phyloP scores from a whole-genome alignment of 2,113 vertebrate genomes.

The Tupaia chinensis region DNA sequence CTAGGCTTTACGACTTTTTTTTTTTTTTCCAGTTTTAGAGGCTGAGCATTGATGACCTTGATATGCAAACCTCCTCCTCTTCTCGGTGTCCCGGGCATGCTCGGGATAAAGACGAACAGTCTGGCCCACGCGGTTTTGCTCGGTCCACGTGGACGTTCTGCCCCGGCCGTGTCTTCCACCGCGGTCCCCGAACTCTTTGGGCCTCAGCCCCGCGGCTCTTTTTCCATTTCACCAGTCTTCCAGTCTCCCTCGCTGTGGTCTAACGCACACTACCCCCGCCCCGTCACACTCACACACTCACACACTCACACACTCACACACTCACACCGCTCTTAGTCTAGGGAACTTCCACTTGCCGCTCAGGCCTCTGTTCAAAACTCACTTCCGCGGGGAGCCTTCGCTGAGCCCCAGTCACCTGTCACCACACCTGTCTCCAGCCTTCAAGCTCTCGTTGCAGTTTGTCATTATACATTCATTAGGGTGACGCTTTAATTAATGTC shows the following conservation, averaged over 20 bases:
- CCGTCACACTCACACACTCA: background rate
- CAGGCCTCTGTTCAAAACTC: background rate
- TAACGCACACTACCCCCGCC: background rate
- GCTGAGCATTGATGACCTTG: background rate
- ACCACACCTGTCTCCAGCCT: background rate
- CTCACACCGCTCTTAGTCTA: background rate
- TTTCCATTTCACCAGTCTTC: background rate
- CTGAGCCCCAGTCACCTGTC: conserved; percentile 1
- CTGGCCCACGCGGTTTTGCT: background rate
- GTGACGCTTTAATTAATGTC: conserved; percentile 14
- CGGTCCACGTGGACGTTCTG: background rate
- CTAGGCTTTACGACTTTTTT: background rate
- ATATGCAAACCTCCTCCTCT: background rate
- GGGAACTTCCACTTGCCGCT: no score
- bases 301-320: no score
- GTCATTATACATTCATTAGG: background rate
- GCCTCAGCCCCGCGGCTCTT: background rate
- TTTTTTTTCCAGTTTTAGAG: background rate
- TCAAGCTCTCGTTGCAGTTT: background rate
- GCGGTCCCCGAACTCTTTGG: fast-evolving
- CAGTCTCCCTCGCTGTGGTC: no score
- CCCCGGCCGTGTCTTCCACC: background rate
- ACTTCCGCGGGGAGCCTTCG: background rate
- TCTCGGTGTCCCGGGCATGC: background rate
- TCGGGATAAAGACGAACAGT: background rate